Evolutionary conservation across 2,113 vertebrate species (phyloP).

Genomic region (Xiphophorus maculatus): DNA sequence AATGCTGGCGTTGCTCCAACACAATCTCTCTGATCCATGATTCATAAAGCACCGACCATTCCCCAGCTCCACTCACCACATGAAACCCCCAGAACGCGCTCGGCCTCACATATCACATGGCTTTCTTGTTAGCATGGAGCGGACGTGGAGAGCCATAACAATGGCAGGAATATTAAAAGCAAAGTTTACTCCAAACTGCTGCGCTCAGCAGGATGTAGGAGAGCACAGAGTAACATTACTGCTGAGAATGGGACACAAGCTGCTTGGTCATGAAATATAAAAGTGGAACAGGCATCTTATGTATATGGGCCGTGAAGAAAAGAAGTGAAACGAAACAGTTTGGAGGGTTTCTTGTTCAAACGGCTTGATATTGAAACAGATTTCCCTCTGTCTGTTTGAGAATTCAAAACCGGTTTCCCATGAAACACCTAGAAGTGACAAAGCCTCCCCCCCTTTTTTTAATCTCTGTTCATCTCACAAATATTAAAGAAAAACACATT

Average conservation of each 20-base stretch:
- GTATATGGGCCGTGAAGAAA: constrained; percentile 7
- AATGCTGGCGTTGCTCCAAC: constrained; percentile 35
- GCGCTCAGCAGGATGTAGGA: constrained; percentile 31
- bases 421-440: constrained; percentile 15
- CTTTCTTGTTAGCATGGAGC: constrained; percentile 45
- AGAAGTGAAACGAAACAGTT: constrained; percentile 11
- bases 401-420: constrained; percentile 37
- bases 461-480: constrained; percentile 28
- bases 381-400: constrained; percentile 34
- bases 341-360: constrained; percentile 21
- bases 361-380: constrained; percentile 24
- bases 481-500: constrained; percentile 39
- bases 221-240: constrained; percentile 26
- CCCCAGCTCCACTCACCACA: constrained; percentile 38
- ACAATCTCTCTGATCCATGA: constrained; percentile 37
- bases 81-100: constrained; percentile 38
- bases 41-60: constrained; percentile 52
- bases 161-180: constrained; percentile 53
- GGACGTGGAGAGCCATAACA: constrained; percentile 53
- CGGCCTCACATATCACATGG: constrained; percentile 56
- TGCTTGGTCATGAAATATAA: constrained; percentile 5
- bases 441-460: constrained; percentile 9
- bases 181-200: constrained; percentile 36
- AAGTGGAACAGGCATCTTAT: constrained; percentile 1
- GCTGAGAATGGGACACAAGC: constrained; percentile 16